Evolutionary conservation across 2,797 vertebrate species (phyloP).

Genomic region (Xerus rutilus): DNA sequence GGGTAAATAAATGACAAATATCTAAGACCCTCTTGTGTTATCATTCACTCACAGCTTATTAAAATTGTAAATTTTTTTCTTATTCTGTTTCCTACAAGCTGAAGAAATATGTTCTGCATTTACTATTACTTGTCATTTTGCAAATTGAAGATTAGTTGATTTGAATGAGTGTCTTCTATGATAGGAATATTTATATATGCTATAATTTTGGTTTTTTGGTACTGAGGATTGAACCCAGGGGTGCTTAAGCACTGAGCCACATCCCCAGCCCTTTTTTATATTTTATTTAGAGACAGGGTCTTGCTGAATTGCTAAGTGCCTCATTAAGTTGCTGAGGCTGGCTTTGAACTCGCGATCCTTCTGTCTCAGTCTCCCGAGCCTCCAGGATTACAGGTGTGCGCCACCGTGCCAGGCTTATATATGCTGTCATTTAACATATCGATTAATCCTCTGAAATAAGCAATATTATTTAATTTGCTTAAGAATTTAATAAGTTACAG

Average conservation of each 20-base stretch:
- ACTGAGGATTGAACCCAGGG: too few relatives aligned
- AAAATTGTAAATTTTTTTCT: background rate
- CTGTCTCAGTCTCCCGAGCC: too few relatives aligned
- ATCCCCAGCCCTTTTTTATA: too few relatives aligned
- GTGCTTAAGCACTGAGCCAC: too few relatives aligned
- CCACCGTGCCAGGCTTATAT: background rate
- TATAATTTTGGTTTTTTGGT: background rate
- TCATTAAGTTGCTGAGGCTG: too few relatives aligned
- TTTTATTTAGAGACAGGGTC: too few relatives aligned
- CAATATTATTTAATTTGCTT: background rate
- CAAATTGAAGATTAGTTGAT: slow-evolving; percentile 1
- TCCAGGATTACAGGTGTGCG: too few relatives aligned
- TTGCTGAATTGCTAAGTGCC: too few relatives aligned
- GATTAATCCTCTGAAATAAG: background rate
- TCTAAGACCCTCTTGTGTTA: background rate
- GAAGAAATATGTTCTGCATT: slow-evolving; percentile 18
- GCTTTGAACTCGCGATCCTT: too few relatives aligned
- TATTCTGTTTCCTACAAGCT: slow-evolving; percentile 5
- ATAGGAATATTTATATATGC: background rate
- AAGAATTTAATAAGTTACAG: slow-evolving; percentile 43
- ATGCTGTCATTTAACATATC: background rate
- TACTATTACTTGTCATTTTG: slow-evolving; percentile 7
- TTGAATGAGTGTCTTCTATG: background rate
- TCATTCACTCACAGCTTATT: slow-evolving; percentile 27
- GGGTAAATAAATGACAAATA: slow-evolving; percentile 10